These are phyloP conservation scores for Saguinus midas DNA, from an alignment of 2,113 vertebrate species.

Conservation along the genomic window DNA sequence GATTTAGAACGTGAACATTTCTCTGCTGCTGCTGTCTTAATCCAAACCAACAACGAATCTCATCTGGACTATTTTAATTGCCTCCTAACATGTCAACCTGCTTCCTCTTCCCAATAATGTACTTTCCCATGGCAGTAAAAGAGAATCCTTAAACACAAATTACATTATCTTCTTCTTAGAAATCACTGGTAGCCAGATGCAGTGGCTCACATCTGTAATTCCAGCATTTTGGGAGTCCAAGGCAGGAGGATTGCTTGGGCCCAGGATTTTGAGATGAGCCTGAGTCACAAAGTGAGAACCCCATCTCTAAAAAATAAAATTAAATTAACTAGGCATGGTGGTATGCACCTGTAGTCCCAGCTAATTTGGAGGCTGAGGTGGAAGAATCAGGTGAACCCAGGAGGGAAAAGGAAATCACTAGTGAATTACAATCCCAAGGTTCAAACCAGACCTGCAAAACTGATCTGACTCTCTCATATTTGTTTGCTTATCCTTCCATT, in stretches of 20 bases:
- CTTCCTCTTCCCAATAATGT: not conserved
- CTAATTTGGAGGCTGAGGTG: too few relatives aligned
- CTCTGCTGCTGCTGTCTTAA: not conserved
- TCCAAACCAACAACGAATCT: not conserved
- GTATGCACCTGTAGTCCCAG: too few relatives aligned
- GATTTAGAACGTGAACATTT: not conserved
- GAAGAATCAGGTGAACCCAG: too few relatives aligned
- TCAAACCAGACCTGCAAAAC: not conserved
- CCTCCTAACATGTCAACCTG: not conserved
- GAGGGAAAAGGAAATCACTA: not conserved
- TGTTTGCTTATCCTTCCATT: not conserved
- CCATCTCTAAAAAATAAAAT: too few relatives aligned
- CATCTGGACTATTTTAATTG: not conserved
- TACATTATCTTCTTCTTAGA: not conserved
- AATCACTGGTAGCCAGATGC: not conserved
- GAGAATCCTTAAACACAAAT: not conserved
- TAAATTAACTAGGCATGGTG: too few relatives aligned
- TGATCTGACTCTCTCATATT: not conserved
- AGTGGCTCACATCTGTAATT: too few relatives aligned
- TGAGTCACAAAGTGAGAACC: too few relatives aligned
- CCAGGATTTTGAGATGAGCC: too few relatives aligned
- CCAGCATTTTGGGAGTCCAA: too few relatives aligned
- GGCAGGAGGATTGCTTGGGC: too few relatives aligned
- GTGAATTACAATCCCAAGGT: not conserved
- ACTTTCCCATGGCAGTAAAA: not conserved